Base-by-base conservation (phyloP, 2,888 invertebrate species). In the Leptogaster cylindrica region DNA sequence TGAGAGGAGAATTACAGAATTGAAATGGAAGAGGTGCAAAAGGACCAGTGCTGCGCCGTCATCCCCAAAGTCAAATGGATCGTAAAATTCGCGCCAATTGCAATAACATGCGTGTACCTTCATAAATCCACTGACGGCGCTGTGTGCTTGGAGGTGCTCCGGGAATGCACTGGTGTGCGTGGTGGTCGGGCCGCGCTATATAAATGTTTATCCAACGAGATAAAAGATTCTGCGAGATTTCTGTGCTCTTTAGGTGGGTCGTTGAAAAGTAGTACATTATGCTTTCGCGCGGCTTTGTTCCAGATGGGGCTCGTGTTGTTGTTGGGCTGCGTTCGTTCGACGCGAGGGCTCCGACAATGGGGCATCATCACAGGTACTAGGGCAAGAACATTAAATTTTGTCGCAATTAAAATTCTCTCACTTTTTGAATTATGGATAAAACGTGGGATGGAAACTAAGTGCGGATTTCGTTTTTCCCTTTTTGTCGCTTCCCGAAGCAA, bases 391-490 rank as follows among this genome's bases (percentile, higher is more conserved):
- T 61, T 61, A 61, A 61, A 61, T 44, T 61, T 61, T 61, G 61
- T 61, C 44, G 61, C 61, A 61, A 61, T 61, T 61, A 61, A 61
- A 61, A 61, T 61, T 61, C 61, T 61, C 61, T 61, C 61, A 44
- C 61, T 61, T 61, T 58, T 61, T 61, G 61, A 61, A 44, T 61
- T 61, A 61, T 61, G 61, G 61, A 61, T 61, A 27, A 61, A 61
- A 61, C 61, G 61, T 61, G 61, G 61, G 61, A 61, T 61, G 61
- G 16, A 25, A 44, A 44, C 44, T 61, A 61, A 61, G 44, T 44
- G 61, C 61, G 36, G 12, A 44, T 16, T 61, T 20, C 6, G 10
- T 44, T 36, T 61, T 27, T 61, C 7, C 12, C 27, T 16, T 61
- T 61, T 48, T 25, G n/a, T n/a, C n/a, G n/a, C n/a, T n/a, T n/a